Base-by-base conservation (phyloP, 2,113 vertebrate genomes). In the Megaceryle torquata region DNA sequence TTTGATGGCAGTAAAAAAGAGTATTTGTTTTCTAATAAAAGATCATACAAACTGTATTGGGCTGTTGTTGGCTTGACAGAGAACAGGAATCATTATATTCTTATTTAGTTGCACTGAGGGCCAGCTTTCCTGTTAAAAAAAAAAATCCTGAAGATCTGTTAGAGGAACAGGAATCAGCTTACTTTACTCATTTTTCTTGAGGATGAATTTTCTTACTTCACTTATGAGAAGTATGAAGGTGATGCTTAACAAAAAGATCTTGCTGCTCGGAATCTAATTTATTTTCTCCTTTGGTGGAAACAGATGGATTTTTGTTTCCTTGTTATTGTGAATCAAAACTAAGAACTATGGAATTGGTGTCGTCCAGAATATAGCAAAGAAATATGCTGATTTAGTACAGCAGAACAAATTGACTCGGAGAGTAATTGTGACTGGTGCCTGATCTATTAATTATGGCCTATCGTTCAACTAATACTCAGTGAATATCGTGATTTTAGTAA, bases 371-470 rank as follows among this genome's bases (percentile, higher is more conserved):
- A 18, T 44, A 94, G 41, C n/a, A 78, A 48, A 89, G 61, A 84
- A 95, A 75, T 69, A 31, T 18, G 31, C 59, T 87, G 85, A 54
- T n/a, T 88, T 80, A 33, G 44, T 72, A 65, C 7, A 91, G 48
- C 22, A 89, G 48, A 85, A 86, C 33, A 91, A 77, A 69, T 74
- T 0, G 11, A 74, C 50, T 91, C 1, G 5, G 56, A 72, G 43
- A 46, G 15, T 91, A 86, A 87, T 93, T 75, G 68, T 54, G 53
- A 41, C 39, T 90, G 25, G 25, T 79, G 53, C 35, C 48, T 71
- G 54, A 90, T 91, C 81, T 93, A 69, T 94, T 94, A 82, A 86
- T 89, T 91, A 71, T 50, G 68, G 39, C 28, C 53, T 91, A 82
- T 94, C 67, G 91, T 89, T 87, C 82, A 86, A 46, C 31, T 78